Base-by-base conservation (phyloP, 2,888 invertebrate genomes). In the Pollenia amentaria region DNA sequence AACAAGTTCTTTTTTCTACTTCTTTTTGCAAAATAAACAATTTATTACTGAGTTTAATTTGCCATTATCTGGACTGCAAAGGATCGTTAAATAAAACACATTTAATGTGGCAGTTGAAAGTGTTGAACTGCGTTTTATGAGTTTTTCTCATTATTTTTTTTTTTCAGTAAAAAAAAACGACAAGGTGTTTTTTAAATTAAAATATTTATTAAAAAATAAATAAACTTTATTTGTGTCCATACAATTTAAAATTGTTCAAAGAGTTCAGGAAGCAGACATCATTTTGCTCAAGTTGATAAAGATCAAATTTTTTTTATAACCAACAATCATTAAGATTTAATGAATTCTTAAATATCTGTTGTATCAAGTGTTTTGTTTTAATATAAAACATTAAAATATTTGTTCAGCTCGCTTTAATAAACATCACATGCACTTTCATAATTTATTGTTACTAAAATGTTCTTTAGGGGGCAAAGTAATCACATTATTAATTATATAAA, bases 61-160 rank as follows among this genome's bases (percentile, higher is more conserved):
- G 16, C 46, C 46, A 73, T 73, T 65, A 64, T 64, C 57, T 3
- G 51, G 42, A 21, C 67, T 69, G 75, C 70, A 65, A 77, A 85
- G 70, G 62, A 75, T 86, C 83, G 79, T 86, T 83, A 76, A 80
- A 75, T 72, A 29, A 44, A 86, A 83, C 79, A 83, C 86, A 86
- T 86, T 86, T 80, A 79, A 86, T 79, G 51, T 82, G 73, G 48
- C 73, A 60, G 77, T 60, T 78, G 73, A 69, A 67, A 64, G 46
- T 69, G 18, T 46, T n/a, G 16, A 42, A 51, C 44, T 12, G 60
- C 11, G 4, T 62, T 40, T 14, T 60, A 11, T 11, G 14, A 29
- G 11, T 21, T 18, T 55, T 57, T 29, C 42, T 60, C 29, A 18
- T 38, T 16, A 11, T 21, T 70, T 57, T 70, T 57, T 75, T 57